Conservation (phyloP, 2,797 vertebrate genomes). For the Cuculus canorus region DNA sequence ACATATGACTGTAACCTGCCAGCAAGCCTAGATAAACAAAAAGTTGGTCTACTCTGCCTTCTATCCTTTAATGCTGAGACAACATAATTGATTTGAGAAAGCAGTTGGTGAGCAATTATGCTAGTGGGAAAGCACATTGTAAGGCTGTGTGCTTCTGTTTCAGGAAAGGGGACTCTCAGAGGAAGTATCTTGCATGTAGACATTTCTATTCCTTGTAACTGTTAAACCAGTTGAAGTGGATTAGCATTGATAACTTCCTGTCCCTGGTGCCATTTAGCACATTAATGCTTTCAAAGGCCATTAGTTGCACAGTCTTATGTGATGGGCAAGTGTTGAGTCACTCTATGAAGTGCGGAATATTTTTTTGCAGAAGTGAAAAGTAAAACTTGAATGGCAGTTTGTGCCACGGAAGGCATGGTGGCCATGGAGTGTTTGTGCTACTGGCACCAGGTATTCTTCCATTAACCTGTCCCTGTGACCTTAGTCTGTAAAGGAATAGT, state of each 20-base stretch:
- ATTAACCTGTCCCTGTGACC: background rate
- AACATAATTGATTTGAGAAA: conserved; percentile 65
- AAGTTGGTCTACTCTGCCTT: conserved; percentile 58
- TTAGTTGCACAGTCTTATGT: background rate
- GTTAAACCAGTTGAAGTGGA: conserved; percentile 19
- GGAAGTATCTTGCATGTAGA: conserved; percentile 38
- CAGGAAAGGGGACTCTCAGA: conserved; percentile 26
- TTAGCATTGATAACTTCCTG: conserved; percentile 43
- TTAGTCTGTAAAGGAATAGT: background rate
- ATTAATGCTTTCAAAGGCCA: conserved; percentile 32
- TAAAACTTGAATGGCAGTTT: too few relatives aligned
- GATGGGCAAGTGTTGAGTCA: background rate
- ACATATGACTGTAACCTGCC: conserved; percentile 66
- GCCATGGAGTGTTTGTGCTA: background rate
- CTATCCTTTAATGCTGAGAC: conserved; percentile 48
- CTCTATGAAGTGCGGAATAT: background rate
- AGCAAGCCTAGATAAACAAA: conserved; percentile 59
- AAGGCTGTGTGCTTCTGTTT: conserved; percentile 13
- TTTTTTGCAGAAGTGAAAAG: background rate
- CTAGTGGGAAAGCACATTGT: conserved; percentile 25
- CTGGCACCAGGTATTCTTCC: background rate
- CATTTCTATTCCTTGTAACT: conserved; percentile 22
- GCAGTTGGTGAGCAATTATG: conserved; percentile 53
- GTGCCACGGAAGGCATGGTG: background rate
- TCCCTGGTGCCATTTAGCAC: conserved; percentile 48